Evolutionary conservation across 2,113 vertebrate genomes (phyloP), one percentile per base, ranked within the genome.

Genomic region (Symphodus melops): DNA sequence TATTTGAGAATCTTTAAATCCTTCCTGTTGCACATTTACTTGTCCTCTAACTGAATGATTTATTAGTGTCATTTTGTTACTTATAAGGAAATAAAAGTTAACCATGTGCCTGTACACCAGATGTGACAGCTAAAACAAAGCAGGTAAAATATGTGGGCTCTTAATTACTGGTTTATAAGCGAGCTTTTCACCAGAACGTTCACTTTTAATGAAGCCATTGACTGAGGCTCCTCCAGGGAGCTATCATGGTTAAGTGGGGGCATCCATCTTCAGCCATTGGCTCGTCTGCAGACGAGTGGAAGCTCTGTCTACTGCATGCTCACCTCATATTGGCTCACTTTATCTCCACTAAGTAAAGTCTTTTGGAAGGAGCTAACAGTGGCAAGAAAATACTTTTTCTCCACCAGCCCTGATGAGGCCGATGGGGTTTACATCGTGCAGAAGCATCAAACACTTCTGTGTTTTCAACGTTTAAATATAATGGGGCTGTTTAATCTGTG

Each of bases 121-220:
- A 72, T 58, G 76, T 90, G 91, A 91, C 91, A 91, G 86, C 81
- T 85, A 81, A 91, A 88, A 92, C 89, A 93, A 93, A 92, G 91
- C 90, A 81, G 84, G 90, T 89, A 91, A 91, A 91, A 92, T 92
- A 90, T 87, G 82, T 86, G 83, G 74, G 82, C 70, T 83, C 88
- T 90, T 93, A 92, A 92, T 93, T 92, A 93, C 91, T 84, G 91
- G 88, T 90, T 89, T 91, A 90, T 89, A 92, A 89, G 87, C 73
- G n/a, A 83, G 86, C 84, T 90, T 93, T 92, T 91, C 89, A 90
- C 87, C 69, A 76, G 72, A 92, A 91, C 66, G 84, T 91, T 94
- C 89, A 90, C 91, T 94, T 92, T 92, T 92, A 92, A 93, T 93
- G 92, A 94, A 92, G 89, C 89, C 87, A 92, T 92, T 93, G 92